A percentile compares a stretch with the other conserved stretches of the same genome.
phyloP scores from a whole-genome alignment of 30 jellyfish, hydroid and myxozoan species.

The Aurelia sp. region DNA sequence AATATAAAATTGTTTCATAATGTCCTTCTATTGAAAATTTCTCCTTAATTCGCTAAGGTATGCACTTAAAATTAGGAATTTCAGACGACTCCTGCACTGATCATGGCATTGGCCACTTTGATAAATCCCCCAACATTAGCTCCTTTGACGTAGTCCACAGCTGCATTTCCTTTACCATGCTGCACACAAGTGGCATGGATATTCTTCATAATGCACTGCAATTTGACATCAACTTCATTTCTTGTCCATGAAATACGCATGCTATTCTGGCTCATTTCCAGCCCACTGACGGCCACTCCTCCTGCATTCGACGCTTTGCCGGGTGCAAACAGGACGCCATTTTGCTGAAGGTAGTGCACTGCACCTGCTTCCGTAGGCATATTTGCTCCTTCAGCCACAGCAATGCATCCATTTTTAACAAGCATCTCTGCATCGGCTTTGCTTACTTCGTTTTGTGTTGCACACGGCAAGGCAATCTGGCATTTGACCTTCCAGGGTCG shows the following conservation, averaged over 20 bases:
- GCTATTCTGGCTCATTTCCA: constrained; percentile 97
- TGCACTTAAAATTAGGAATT: too few species aligned
- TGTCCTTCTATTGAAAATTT: too few species aligned
- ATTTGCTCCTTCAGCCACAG: constrained; percentile 93
- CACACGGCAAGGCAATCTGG: constrained; percentile 90
- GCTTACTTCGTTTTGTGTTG: constrained; percentile 87
- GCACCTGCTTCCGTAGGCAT: constrained; percentile 97
- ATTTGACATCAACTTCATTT: constrained; percentile 84
- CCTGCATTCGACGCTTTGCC: constrained; percentile 98
- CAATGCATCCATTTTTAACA: constrained; percentile 78
- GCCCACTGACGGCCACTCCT: constrained; percentile 95
- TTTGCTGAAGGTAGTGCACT: constrained; percentile 59
- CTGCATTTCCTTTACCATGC: constrained; percentile 56
- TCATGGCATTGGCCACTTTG: constrained; percentile 91
- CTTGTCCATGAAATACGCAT: constrained; percentile 76
- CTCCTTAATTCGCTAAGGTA: too few species aligned
- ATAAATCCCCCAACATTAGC: constrained; percentile 91
- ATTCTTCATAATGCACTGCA: constrained; percentile 67
- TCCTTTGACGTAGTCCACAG: constrained; percentile 81
- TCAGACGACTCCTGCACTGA: constrained; percentile 82
- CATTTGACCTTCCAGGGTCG: constrained; percentile 91
- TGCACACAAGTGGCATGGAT: constrained; percentile 75
- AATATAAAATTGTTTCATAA: too few species aligned
- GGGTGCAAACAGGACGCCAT: constrained; percentile 81
- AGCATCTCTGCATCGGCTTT: constrained; percentile 70